phyloP scores from a whole-genome alignment of 2,113 vertebrate genomes.

The Pelvicachromis taeniatus region DNA sequence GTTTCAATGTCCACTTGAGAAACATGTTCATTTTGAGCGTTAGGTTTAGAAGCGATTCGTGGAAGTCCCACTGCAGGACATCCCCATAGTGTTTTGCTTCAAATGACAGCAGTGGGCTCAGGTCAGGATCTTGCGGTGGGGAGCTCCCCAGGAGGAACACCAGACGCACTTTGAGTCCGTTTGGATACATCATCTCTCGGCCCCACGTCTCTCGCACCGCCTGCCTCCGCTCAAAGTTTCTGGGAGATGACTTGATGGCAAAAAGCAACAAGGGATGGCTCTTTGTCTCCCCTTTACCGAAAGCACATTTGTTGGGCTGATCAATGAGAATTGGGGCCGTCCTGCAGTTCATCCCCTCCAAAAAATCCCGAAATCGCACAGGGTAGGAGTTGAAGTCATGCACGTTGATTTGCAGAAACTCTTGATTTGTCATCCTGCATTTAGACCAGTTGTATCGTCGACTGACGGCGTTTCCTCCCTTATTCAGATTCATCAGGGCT shows the following conservation, averaged over 20 bases:
- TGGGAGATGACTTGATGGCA: constrained; percentile 70
- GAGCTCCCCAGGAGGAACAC: constrained; percentile 73
- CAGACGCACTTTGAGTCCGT: constrained; percentile 33
- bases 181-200: constrained; percentile 20
- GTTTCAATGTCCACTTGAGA: constrained; percentile 64
- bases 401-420: constrained; percentile 59
- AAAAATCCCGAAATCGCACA: constrained; percentile 51
- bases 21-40: constrained; percentile 73
- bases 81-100: constrained; percentile 67
- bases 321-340: constrained; percentile 62
- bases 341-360: constrained; percentile 67
- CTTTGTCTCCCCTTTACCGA: rapidly evolving
- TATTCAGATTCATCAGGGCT: background rate
- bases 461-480: background rate
- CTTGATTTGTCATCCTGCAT: constrained; percentile 42
- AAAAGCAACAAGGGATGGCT: constrained; percentile 60
- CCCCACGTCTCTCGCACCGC: constrained; percentile 76
- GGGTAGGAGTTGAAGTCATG: constrained; percentile 65
- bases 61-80: constrained; percentile 77
- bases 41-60: constrained; percentile 74
- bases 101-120: constrained; percentile 53
- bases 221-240: constrained; percentile 68
- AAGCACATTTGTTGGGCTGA: constrained; percentile 67
- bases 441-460: background rate
- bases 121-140: constrained; percentile 46